These are phyloP conservation scores for Muscidifurax raptorellus DNA, from an alignment of 1,140 invertebrate species.

Conservation along the genomic window DNA sequence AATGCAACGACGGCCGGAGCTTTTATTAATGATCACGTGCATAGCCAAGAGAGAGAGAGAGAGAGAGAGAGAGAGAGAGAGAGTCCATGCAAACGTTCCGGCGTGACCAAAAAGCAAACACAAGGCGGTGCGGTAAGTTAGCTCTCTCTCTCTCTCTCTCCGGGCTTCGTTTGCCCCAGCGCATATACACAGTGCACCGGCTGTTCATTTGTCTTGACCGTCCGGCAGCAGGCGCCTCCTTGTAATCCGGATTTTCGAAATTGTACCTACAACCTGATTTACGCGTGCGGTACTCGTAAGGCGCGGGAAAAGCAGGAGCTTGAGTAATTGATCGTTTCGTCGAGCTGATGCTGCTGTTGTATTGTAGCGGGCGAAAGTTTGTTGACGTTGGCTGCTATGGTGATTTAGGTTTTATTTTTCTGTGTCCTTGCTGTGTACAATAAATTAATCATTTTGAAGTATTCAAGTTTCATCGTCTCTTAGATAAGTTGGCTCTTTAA, in stretches of 20 bases:
- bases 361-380: neutral
- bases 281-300: neutral
- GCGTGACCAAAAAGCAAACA: constrained; percentile 38
- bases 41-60: too few relatives aligned
- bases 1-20: constrained; percentile 14
- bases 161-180: neutral
- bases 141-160: too few relatives aligned
- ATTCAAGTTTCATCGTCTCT: too few relatives aligned
- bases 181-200: neutral
- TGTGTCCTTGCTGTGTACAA: too few relatives aligned
- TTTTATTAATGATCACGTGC: constrained; percentile 44
- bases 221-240: neutral
- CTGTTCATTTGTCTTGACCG: constrained; percentile 30
- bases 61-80: too few relatives aligned
- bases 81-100: neutral
- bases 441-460: too few relatives aligned
- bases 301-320: neutral
- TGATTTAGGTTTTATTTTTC: too few relatives aligned
- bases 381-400: too few relatives aligned
- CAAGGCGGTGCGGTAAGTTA: neutral
- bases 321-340: neutral
- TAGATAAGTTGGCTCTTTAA: too few relatives aligned
- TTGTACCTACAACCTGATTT: constrained; percentile 17
- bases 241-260: constrained; percentile 36
- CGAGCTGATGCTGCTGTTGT: too few relatives aligned